Percentiles rank a stretch among this genome's conserved stretches.
Conservation (phyloP, 2,888 invertebrate species). For the Colostygia pectinataria region DNA sequence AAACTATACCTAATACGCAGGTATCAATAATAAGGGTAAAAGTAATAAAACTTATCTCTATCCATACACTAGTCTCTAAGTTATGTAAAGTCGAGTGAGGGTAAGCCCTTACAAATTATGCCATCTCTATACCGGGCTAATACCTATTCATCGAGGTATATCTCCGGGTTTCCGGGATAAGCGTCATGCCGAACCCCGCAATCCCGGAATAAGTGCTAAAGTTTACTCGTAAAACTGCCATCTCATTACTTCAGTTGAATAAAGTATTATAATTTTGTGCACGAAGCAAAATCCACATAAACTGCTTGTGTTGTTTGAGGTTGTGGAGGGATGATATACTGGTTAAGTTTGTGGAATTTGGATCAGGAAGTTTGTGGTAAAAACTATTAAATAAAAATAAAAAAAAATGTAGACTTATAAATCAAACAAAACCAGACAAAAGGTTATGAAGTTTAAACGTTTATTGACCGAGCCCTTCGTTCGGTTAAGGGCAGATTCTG, state of each 20-base stretch:
- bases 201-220: slow-evolving; percentile 15
- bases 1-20: too few relatives aligned
- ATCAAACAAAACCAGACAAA: too few relatives aligned
- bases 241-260: slow-evolving; percentile 14
- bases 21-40: too few relatives aligned
- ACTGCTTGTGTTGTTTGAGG: background rate
- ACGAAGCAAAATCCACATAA: slow-evolving; percentile 1
- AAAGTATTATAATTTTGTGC: slow-evolving; percentile 4
- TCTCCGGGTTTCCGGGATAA: slow-evolving; percentile 5
- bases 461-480: too few relatives aligned
- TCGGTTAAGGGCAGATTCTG: too few relatives aligned
- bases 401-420: too few relatives aligned
- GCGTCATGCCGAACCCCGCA: background rate
- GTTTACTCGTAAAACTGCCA: slow-evolving; percentile 21
- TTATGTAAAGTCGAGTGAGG: background rate
- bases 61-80: background rate
- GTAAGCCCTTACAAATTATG: slow-evolving; percentile 10
- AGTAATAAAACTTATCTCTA: too few relatives aligned
- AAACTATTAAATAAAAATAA: too few relatives aligned
- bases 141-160: slow-evolving; percentile 14
- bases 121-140: slow-evolving; percentile 4
- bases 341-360: too few relatives aligned
- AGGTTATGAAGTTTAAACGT: too few relatives aligned
- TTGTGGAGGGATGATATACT: too few relatives aligned
- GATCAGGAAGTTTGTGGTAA: too few relatives aligned